Base-by-base conservation (phyloP, 92 coral and sea anemone species). In the Actinostola sp. region DNA sequence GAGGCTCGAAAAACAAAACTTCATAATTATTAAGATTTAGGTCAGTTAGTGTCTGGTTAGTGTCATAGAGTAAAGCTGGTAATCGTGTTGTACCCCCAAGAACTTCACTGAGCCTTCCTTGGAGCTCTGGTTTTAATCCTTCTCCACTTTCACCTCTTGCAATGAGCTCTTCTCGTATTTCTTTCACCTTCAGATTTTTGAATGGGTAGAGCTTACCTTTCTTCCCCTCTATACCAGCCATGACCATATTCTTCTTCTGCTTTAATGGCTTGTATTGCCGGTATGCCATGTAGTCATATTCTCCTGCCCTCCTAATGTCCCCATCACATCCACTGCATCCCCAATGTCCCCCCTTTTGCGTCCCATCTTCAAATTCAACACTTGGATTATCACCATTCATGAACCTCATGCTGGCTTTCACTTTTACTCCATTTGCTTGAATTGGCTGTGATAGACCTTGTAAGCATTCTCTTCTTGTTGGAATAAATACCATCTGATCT, bases 281-380 rank as follows among this genome's bases (percentile, higher is more conserved):
- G 55, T 71, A 43, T 0, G 67, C 11, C 77, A 71, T 71, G 51
- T 72, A 72, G 14, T 72, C 41, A 60, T 21, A 72, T 24, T 72
- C 78, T 10, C 36, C 25, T 0, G 59, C 48, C 26, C 26, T 25
- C 44, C 60, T 10, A 15, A 42, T 60, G 38, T 72, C 78, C 42
- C 80, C 80, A 50, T 75, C 81, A 50, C 81, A 75, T 13, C 81
- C 81, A 24, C 34, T 2, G 28, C 81, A 75, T 0, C 81, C 81
- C 13, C 30, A 3, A 24, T 61, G 51, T 10, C 74, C 74, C 9
- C 74, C 74, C 38, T 68, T 68, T 33, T 51, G 63, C 4, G 62
- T 68, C 2, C 74, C 62, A 68, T 68, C 74, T 28, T 68, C 74
- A 33, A 49, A 51, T n/a, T 68, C 74, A 13, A 51, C 74, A 29